phyloP scores from a whole-genome alignment of 2,113 vertebrate species.

The Protobothrops flavoviridis region DNA sequence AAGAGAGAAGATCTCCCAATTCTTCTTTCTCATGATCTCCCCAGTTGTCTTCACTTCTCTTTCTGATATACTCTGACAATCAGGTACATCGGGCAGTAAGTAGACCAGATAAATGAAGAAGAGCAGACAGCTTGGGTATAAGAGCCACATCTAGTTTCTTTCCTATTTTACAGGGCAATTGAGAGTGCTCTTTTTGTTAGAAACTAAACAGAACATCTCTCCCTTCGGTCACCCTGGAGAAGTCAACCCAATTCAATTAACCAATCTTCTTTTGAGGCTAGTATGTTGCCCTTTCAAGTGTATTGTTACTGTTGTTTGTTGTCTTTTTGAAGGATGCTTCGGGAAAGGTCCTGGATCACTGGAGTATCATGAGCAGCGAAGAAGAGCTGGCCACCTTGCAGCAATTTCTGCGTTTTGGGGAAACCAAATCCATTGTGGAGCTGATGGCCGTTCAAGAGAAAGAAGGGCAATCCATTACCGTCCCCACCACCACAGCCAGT shows the following conservation, averaged over 20 bases:
- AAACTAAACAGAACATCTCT: neutral
- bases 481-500: conserved; percentile 82
- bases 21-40: neutral
- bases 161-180: neutral
- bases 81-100: neutral
- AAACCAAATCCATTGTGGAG: conserved; percentile 97
- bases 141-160: neutral
- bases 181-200: neutral
- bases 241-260: neutral
- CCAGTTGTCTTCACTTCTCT: neutral
- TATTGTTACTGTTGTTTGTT: neutral
- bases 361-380: conserved; percentile 96
- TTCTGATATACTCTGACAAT: neutral
- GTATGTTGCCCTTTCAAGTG: neutral
- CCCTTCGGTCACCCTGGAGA: neutral
- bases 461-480: conserved; percentile 83
- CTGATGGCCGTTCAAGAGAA: conserved; percentile 97
- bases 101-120: neutral
- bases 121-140: neutral
- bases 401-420: conserved; percentile 97
- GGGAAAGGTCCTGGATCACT: conserved; percentile 95
- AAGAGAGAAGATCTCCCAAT: neutral
- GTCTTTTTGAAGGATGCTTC: conserved; percentile 81
- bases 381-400: conserved; percentile 94
- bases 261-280: neutral